These are phyloP conservation scores for Globicephala melas DNA, from an alignment of 2,113 vertebrate genomes.

Conservation along the genomic window DNA sequence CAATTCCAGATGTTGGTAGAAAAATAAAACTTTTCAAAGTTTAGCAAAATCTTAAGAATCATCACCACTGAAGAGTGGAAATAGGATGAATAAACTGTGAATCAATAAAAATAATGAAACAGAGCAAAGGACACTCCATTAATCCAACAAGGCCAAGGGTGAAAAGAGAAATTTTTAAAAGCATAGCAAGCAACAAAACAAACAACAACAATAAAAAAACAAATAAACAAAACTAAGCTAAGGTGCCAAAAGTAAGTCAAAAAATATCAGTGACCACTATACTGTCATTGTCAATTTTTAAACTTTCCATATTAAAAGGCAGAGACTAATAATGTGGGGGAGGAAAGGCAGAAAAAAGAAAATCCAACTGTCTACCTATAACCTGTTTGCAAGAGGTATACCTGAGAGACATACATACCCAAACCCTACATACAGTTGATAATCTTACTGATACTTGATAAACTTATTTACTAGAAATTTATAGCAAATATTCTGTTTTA, in stretches of 20 bases:
- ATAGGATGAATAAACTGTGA: neutral
- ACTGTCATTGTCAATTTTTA: neutral
- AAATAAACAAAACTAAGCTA: neutral
- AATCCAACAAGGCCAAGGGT: neutral
- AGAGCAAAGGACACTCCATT: neutral
- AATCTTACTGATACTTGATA: neutral
- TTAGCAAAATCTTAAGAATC: neutral
- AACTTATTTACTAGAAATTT: neutral
- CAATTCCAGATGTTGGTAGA: conserved; percentile 14
- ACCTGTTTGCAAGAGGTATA: neutral
- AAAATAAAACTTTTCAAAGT: neutral
- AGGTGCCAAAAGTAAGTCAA: neutral
- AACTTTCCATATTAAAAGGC: neutral
- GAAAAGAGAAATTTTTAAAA: neutral
- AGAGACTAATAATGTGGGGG: neutral
- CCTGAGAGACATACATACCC: neutral
- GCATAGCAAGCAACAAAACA: neutral
- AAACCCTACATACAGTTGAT: neutral
- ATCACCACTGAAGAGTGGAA: neutral
- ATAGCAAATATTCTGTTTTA: neutral
- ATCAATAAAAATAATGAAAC: neutral
- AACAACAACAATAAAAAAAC: neutral
- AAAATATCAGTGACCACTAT: neutral
- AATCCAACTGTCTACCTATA: neutral
- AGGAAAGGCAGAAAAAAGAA: neutral